phyloP scores from a whole-genome alignment of 1,140 invertebrate species.

The Forficula auricularia region DNA sequence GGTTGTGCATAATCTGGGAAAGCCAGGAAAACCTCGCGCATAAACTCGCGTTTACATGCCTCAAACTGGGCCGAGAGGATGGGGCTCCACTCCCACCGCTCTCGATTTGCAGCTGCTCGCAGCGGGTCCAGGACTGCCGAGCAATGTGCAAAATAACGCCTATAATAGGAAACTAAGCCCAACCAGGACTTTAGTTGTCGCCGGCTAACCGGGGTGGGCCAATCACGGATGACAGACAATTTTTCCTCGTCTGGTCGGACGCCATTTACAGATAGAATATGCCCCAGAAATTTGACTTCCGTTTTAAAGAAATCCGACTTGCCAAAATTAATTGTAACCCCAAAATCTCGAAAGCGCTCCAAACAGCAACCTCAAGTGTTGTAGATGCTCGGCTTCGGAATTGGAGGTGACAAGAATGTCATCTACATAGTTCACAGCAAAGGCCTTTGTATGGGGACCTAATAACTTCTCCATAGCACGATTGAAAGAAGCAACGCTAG shows the following conservation, averaged over 20 bases:
- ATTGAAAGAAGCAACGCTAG: constrained; percentile 13
- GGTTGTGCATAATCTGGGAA: constrained; percentile 11
- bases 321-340: constrained; percentile 15
- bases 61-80: too few relatives aligned
- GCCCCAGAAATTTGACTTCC: constrained; percentile 24
- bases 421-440: constrained; percentile 2
- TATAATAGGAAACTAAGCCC: constrained; percentile 25
- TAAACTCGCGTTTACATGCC: constrained; percentile 9
- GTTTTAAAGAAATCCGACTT: constrained; percentile 17
- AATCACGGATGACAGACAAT: constrained; percentile 15
- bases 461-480: neutral
- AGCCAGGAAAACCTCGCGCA: constrained; percentile 11
- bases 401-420: constrained; percentile 16
- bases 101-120: constrained; percentile 17
- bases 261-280: constrained; percentile 19
- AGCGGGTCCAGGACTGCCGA: constrained; percentile 14
- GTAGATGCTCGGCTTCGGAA: constrained; percentile 12
- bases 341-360: constrained; percentile 9
- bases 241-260: constrained; percentile 18
- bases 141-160: constrained; percentile 21
- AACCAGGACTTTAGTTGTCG: constrained; percentile 25
- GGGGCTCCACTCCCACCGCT: constrained; percentile 11
- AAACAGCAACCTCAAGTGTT: constrained; percentile 13
- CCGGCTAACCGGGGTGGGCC: constrained; percentile 18
- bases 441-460: neutral